phyloP scores from a whole-genome alignment of 1,140 invertebrate species.

The Whitmania pigra region DNA sequence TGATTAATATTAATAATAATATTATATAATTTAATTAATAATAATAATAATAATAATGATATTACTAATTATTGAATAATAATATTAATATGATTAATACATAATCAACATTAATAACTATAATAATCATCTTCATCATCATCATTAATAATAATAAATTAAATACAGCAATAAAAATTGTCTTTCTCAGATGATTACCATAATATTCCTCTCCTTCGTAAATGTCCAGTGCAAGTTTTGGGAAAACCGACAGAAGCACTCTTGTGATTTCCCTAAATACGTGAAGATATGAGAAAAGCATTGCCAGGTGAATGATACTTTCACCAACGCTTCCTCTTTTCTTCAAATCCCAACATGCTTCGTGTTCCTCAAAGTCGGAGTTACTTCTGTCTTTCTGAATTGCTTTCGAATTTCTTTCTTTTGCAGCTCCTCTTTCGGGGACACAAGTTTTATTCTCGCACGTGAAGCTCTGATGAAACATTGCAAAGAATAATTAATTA shows the following conservation, averaged over 20 bases:
- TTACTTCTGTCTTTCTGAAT: conserved; percentile 3
- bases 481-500: not conserved
- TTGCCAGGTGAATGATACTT: conserved; percentile 79
- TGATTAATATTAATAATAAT: no score
- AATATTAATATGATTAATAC: not conserved
- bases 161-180: not conserved
- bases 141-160: not conserved
- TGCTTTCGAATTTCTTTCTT: not conserved
- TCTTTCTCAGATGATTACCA: conserved; percentile 47
- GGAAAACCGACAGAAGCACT: conserved; percentile 76
- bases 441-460: not conserved
- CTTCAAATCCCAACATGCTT: conserved; percentile 92
- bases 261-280: conserved; percentile 60
- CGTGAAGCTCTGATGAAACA: not conserved
- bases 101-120: no score
- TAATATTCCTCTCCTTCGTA: conserved; percentile 95
- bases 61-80: no score
- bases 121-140: no score
- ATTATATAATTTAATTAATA: no score
- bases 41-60: not conserved
- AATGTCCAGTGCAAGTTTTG: conserved; percentile 76
- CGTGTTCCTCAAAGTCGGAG: conserved; percentile 20
- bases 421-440: not conserved
- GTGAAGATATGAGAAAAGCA: conserved; percentile 84
- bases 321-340: conserved; percentile 86